A percentile compares a stretch with the other conserved stretches of the same genome.
Conservation (phyloP, 2,113 vertebrate species). For the Siniperca chuatsi region DNA sequence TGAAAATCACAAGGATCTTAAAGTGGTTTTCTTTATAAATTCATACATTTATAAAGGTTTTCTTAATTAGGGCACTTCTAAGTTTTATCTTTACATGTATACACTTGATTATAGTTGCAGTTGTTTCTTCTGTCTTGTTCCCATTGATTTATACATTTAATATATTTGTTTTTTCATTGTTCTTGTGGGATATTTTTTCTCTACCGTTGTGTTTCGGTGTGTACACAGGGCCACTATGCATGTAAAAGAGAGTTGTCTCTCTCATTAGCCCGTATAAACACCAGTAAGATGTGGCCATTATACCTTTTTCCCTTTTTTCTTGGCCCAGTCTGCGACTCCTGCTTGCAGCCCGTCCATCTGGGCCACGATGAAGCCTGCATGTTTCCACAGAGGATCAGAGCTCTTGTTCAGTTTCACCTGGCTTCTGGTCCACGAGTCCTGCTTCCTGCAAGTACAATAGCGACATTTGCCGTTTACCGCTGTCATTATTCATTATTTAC, state of each 20-base stretch:
- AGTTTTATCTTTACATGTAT: not conserved
- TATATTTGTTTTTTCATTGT: not conserved
- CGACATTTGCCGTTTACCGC: not conserved
- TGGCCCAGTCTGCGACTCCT: conserved; percentile 87
- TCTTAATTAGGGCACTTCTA: not conserved
- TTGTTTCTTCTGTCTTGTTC: not conserved
- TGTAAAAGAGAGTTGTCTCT: not conserved
- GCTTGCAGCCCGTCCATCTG: conserved; percentile 91
- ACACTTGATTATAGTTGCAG: not conserved
- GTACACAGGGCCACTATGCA: not conserved
- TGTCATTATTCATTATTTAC: not conserved
- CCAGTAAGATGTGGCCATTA: not conserved
- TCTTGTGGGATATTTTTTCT: not conserved
- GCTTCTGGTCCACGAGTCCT: conserved; percentile 88
- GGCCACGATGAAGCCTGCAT: conserved; percentile 87
- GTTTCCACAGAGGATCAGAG: conserved; percentile 89
- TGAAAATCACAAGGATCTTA: not conserved
- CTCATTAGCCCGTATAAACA: not conserved
- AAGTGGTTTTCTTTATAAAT: not conserved
- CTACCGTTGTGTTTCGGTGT: not conserved
- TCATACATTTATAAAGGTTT: not conserved
- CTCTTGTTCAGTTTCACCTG: conserved; percentile 84
- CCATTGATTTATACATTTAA: not conserved
- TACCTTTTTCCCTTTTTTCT: conserved; percentile 83
- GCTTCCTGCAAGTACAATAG: conserved; percentile 82